Base-by-base conservation (phyloP, 2,888 invertebrate species). In the Drosophila kokeensis region DNA sequence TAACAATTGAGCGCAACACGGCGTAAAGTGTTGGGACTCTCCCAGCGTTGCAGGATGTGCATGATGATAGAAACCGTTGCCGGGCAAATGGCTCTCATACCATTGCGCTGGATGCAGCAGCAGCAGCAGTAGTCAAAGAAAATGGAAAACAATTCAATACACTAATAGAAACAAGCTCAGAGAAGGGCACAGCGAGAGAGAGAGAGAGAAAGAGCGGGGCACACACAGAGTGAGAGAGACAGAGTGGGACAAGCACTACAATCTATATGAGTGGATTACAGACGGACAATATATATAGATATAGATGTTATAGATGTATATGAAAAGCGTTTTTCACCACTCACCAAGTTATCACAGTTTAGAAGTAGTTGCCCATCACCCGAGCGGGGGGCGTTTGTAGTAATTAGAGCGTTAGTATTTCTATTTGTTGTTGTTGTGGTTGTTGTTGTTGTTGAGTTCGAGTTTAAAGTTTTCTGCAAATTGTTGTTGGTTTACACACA, bases 1-100 rank as follows among this genome's bases (percentile, higher is more conserved):
- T 94, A 94, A 87, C 95, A 95, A 83, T 94, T 93, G 13, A 95
- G 90, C 6, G 94, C 94, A 30, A 94, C 91, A 59, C 91, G 87
- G 50, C 94, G 93, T 36, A 94, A 87, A 34, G 90, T 89, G 73
- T 86, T 83, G 40, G 92, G 82, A 36, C 92, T 92, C 75, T 94
- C 94, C 86, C 93, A 92, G 63, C 92, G 91, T 65, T 93, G 92
- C 54, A 95, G 92, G n/a, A 94, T 93, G 79, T 93, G 93, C 86
- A 94, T 93, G 58, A 95, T 91, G 65, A 95, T 93, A 71, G 94
- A 94, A 59, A 95, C 93, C 15, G 95, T 95, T 27, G 95, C 95
- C 21, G 95, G 95, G 79, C 94, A 95, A 73, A 95, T 94, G 53
- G 95, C 94, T 76, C 94, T 93, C 90, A 95, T 92, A 49, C 95